These are phyloP conservation scores for Poeciliopsis presidionis DNA, from an alignment of 2,797 vertebrate genomes.

Conservation along the genomic window DNA sequence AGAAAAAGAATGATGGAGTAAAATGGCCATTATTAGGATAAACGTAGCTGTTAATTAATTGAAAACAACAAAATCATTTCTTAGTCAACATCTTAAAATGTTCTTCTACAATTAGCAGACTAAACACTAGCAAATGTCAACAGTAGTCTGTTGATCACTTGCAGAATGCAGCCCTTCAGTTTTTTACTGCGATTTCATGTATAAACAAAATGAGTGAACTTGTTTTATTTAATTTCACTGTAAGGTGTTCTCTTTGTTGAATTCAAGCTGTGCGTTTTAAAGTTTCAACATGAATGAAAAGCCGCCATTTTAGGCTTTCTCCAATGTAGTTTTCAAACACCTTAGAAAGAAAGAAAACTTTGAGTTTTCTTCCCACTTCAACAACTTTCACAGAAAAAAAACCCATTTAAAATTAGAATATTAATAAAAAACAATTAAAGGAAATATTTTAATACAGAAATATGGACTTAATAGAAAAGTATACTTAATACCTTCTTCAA, in stretches of 20 bases:
- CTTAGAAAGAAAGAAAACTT: not conserved
- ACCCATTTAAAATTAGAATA: not conserved
- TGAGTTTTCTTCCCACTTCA: not conserved
- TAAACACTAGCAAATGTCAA: not conserved
- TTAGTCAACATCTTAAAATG: not conserved
- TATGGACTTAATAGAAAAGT: not conserved
- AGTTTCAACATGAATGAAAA: not conserved
- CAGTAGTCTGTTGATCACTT: not conserved
- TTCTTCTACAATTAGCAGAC: not conserved
- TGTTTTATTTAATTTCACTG: not conserved
- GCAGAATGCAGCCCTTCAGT: not conserved
- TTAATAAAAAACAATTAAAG: not conserved
- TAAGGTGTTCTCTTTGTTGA: not conserved
- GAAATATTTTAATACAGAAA: not conserved
- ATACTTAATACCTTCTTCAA: not conserved
- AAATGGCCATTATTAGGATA: not conserved
- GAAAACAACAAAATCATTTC: not conserved
- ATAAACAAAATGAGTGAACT: not conserved
- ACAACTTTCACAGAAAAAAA: not conserved
- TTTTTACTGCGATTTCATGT: not conserved
- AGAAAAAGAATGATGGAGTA: not conserved
- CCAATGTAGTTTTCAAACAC: not conserved
- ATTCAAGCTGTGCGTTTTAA: not conserved
- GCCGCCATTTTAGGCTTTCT: not conserved
- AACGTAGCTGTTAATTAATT: not conserved